phyloP scores from a whole-genome alignment of 2,113 vertebrate genomes.

The Oreotrochilus melanogaster region DNA sequence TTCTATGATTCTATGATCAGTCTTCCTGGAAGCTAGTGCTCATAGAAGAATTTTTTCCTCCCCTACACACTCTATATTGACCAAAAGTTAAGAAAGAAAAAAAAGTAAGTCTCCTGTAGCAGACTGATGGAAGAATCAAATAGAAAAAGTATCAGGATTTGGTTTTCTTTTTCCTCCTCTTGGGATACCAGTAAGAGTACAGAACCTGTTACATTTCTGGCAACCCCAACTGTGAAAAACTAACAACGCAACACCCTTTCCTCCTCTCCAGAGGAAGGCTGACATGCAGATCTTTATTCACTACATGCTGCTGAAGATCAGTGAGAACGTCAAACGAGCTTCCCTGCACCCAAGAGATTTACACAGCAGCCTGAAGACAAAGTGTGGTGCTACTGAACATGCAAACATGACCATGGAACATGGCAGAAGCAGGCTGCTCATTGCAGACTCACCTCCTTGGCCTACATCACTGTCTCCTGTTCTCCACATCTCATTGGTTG shows the following conservation, averaged over 20 bases:
- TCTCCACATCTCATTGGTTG: conserved; percentile 98
- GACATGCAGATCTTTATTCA: not conserved
- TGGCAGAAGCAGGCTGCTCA: accelerated
- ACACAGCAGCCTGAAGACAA: not conserved
- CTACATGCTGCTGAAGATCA: not conserved
- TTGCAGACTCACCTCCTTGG: conserved; percentile 76
- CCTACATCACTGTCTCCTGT: conserved; percentile 82
- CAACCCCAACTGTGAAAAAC: not conserved
- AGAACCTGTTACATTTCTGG: not conserved
- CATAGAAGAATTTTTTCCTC: no score
- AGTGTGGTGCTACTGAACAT: not conserved
- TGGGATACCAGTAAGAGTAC: not conserved
- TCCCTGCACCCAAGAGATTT: not conserved
- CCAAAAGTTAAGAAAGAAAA: not conserved
- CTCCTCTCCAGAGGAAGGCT: not conserved
- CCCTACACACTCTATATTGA: not conserved
- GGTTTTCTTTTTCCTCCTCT: not conserved
- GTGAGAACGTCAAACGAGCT: not conserved
- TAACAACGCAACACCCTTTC: no score
- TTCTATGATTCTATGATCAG: no score
- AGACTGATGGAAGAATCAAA: not conserved
- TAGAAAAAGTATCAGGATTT: not conserved
- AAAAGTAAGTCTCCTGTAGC: not conserved
- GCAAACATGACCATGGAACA: not conserved
- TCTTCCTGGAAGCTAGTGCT: not conserved